phyloP scores from a whole-genome alignment of 23 tunicate genomes.

The Clavelina lepadiformis region DNA sequence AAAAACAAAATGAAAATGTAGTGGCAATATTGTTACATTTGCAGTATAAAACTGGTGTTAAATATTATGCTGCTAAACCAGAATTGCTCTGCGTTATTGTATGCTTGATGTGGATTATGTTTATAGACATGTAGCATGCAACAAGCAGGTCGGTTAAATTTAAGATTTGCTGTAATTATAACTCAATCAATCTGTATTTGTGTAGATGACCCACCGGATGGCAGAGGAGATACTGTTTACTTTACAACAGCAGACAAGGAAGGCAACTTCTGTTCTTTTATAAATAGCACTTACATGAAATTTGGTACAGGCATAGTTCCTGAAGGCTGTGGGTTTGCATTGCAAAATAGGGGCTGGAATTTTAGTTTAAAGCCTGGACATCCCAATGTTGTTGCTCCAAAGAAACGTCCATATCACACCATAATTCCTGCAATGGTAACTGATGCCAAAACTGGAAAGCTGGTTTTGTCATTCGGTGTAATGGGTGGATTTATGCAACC shows the following conservation, averaged over 20 bases:
- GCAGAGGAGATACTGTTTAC: conserved; percentile 72
- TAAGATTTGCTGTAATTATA: too few relatives aligned
- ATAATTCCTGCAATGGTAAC: conserved; percentile 90
- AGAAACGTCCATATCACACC: conserved; percentile 83
- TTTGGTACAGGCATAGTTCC: conserved; percentile 92
- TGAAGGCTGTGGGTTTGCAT: conserved; percentile 61
- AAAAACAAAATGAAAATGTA: too few relatives aligned
- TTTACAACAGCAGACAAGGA: conserved; percentile 80
- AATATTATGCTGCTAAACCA: too few relatives aligned
- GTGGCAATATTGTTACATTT: too few relatives aligned
- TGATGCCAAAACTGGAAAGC: conserved; percentile 47
- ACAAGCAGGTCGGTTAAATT: too few relatives aligned
- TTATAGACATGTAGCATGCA: too few relatives aligned
- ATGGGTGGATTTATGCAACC: conserved; percentile 99
- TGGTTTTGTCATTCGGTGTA: conserved; percentile 80
- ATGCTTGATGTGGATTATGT: too few relatives aligned
- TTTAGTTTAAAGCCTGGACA: conserved; percentile 60
- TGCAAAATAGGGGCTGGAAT: conserved; percentile 77
- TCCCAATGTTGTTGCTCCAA: conserved; percentile 55
- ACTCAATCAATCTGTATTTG: too few relatives aligned
- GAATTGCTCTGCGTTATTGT: too few relatives aligned
- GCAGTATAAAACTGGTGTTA: too few relatives aligned
- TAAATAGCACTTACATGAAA: conserved; percentile 78
- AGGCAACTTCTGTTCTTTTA: conserved; percentile 79
- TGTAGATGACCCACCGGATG: conserved; percentile 39